Conservation (phyloP, 1,140 invertebrate species). For the Hypothenemus hampei region DNA sequence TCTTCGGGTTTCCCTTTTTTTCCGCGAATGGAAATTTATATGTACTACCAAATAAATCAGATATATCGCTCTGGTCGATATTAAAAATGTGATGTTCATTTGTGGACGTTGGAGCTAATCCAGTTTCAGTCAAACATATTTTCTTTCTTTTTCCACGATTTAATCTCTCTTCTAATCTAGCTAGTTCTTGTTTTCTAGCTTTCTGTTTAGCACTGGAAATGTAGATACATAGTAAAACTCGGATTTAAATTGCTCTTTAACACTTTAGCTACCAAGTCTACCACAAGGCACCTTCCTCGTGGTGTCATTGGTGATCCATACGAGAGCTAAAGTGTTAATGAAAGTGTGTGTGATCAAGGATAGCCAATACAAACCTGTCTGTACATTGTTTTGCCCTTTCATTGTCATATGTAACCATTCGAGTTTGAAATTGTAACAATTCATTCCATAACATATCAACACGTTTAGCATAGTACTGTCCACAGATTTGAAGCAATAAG, state of each 20-base stretch:
- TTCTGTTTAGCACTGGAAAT: conserved; percentile 10
- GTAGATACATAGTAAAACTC: too few species aligned
- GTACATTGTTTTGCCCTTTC: conserved; percentile 11
- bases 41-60: conserved; percentile 8
- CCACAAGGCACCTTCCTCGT: too few species aligned
- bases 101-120: background rate
- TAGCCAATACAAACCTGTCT: too few species aligned
- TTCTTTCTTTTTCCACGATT: conserved; percentile 30
- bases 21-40: background rate
- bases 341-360: too few species aligned
- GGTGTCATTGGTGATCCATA: too few species aligned
- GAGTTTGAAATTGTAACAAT: conserved; percentile 27
- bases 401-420: conserved; percentile 28
- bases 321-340: too few species aligned
- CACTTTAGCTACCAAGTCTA: too few species aligned
- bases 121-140: conserved; percentile 15
- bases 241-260: too few species aligned
- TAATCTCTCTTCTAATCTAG: conserved; percentile 26
- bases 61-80: background rate
- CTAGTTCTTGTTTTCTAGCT: conserved; percentile 16
- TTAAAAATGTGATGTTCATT: conserved; percentile 2
- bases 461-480: conserved; percentile 38
- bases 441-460: conserved; percentile 42
- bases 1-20: background rate
- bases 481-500: conserved; percentile 37